Base-by-base conservation (phyloP, 2,888 invertebrate species). In the Dorcus hopei region DNA sequence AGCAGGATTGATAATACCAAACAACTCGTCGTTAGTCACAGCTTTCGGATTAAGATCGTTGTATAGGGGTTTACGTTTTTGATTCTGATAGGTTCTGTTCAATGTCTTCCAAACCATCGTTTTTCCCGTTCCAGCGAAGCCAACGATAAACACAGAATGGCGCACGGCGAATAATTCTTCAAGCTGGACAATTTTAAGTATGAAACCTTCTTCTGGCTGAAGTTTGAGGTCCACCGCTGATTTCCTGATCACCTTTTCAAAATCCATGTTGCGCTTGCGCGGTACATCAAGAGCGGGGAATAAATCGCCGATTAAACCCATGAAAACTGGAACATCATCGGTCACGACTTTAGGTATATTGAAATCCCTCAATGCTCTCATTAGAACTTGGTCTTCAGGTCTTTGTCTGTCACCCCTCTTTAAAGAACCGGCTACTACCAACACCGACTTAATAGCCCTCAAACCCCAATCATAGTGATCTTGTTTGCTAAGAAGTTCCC, bases 391-490 rank as follows among this genome's bases (percentile, higher is more conserved):
- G 78, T 96, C 95, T 80, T 96, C 95, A 0, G 95, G 90, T 39
- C 91, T 82, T 33, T 80, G 79, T 52, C 88, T 83, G 73, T 92
- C 92, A 53, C 87, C 85, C 66, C 91, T 81, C 85, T 95, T 95
- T 53, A 96, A 80, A 39, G 95, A 88, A 45, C 95, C 96, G 65
- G 96, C 96, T 8, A 97, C 95, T 1, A 97, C 96, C 52, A 97
- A 80, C 48, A 97, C 95, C 53, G 96, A 96, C 77, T 97, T 97
- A 69, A 97, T 96, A 54, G 97, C 97, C 67, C 97, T 80, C 54
- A 97, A 81, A 40, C 97, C 97, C 96, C 96, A 95, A 82, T 97
- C 97, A 73, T 97, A 97, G 77, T 97, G 97, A 76, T 97, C 96
- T 78, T 95, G 93, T 75, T 95, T 95, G 48, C 95, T 96, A 3